Evolutionary conservation across 2,797 vertebrate species (phyloP).

Genomic region (Peromyscus attwateri): DNA sequence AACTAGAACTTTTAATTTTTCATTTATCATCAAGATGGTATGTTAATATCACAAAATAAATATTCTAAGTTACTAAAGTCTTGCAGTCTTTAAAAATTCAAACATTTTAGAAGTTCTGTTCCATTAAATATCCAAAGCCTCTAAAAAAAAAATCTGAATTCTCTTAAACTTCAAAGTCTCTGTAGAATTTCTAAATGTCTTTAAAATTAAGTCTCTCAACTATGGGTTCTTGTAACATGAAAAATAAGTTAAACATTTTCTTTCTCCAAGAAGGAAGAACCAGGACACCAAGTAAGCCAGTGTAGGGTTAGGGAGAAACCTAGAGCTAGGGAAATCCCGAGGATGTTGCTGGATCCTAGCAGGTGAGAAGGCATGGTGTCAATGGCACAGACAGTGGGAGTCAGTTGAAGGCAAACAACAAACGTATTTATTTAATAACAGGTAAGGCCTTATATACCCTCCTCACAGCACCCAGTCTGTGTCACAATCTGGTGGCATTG

Average conservation of each 20-base stretch:
- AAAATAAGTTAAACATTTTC: neutral
- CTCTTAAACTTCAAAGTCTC: no score
- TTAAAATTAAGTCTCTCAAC: neutral
- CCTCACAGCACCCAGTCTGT: no score
- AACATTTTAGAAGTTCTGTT: neutral
- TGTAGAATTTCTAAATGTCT: neutral
- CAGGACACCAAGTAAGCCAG: neutral
- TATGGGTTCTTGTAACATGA: neutral
- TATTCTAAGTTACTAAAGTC: neutral
- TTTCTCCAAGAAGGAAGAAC: neutral
- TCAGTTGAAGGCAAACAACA: no score
- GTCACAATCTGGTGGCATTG: no score
- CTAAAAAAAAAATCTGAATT: neutral
- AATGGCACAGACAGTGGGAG: no score
- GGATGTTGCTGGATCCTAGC: no score
- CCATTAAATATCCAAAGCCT: neutral
- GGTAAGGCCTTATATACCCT: no score
- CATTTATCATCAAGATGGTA: neutral
- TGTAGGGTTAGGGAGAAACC: no score
- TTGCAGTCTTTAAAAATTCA: neutral
- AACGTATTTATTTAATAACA: no score
- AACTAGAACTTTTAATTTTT: neutral
- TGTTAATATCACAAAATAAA: neutral
- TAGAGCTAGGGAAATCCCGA: no score
- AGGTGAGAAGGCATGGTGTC: no score